Base-by-base conservation (phyloP, 2,888 invertebrate genomes). In the Sclerodermus sp. region DNA sequence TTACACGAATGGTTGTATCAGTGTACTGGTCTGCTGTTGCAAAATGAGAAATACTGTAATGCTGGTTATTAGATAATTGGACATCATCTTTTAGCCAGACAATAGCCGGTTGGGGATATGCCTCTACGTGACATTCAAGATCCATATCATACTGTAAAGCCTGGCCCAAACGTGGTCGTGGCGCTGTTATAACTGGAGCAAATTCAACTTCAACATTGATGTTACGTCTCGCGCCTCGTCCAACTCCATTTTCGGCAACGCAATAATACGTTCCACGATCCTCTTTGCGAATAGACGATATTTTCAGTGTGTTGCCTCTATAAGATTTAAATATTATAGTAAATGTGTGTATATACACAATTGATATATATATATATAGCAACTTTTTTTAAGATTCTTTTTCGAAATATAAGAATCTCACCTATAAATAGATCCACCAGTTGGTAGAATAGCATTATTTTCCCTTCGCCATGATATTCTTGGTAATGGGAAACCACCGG, bases 111-210 rank as follows among this genome's bases (percentile, higher is more conserved):
- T 93, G 93, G 0, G 96, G 96, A 78, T 94, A 95, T 0, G 96
- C 96, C 74, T 93, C 93, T 12, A 95, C 90, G 76, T 94, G 94
- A 70, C 96, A 96, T 71, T 96, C 95, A 57, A 96, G 77, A 69
- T 95, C 93, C 89, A 95, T 94, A 67, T 96, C 93, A 70, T 93
- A 95, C 74, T 94, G 94, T 9, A 95, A 79, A 0, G 95, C 95
- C 82, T 92, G 87, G 10, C 93, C 93, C 30, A 93, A 79, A 16
- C 93, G 82, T 0, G 93, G 93, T 15, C 90, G 81, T 0, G 92
- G 91, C 10, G 91, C 91, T 0, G 88, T 87, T 40, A 95, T 90
- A 0, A 93, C 91, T 0, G 95, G 95, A 0, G 91, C 84, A 68
- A 95, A 93, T 73, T 93, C 93, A 16, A 94, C 91, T 75, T 95